A percentile compares a stretch with the other conserved stretches of the same genome.
Conservation (phyloP, 2,888 invertebrate genomes). For the Brachyopa scutellaris region DNA sequence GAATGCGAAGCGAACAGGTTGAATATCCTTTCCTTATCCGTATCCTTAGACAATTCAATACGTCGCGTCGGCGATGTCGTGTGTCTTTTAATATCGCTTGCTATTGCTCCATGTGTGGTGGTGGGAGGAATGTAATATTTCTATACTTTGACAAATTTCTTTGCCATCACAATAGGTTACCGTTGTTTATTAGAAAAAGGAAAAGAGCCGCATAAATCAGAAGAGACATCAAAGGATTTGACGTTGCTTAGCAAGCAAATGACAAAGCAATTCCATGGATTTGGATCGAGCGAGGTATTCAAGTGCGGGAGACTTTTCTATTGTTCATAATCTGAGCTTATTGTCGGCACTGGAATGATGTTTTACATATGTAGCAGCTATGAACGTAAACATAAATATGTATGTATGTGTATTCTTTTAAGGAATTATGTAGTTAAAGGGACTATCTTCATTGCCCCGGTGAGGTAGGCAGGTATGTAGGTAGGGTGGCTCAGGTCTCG, state of each 20-base stretch:
- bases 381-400: too few relatives aligned
- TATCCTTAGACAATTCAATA: slow-evolving; percentile 28
- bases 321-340: slow-evolving; percentile 21
- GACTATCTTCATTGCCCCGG: too few relatives aligned
- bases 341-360: too few relatives aligned
- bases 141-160: slow-evolving; percentile 40
- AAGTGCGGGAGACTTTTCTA: background rate
- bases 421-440: too few relatives aligned
- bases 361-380: too few relatives aligned
- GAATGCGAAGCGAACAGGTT: background rate
- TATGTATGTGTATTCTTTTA: too few relatives aligned
- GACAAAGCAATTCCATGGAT: slow-evolving; percentile 61
- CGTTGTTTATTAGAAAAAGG: background rate
- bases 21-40: slow-evolving; percentile 44
- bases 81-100: slow-evolving; percentile 39
- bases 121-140: slow-evolving; percentile 21
- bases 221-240: slow-evolving; percentile 68
- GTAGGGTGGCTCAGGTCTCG: too few relatives aligned
- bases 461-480: too few relatives aligned
- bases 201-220: slow-evolving; percentile 60
- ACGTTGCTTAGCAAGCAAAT: slow-evolving; percentile 55
- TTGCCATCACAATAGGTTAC: slow-evolving; percentile 48
- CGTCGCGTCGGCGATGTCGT: too few relatives aligned
- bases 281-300: slow-evolving; percentile 24
- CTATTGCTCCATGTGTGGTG: background rate